These are phyloP conservation scores for Perizoma flavofasciatum DNA, from an alignment of 2,888 invertebrate genomes.

Conservation along the genomic window DNA sequence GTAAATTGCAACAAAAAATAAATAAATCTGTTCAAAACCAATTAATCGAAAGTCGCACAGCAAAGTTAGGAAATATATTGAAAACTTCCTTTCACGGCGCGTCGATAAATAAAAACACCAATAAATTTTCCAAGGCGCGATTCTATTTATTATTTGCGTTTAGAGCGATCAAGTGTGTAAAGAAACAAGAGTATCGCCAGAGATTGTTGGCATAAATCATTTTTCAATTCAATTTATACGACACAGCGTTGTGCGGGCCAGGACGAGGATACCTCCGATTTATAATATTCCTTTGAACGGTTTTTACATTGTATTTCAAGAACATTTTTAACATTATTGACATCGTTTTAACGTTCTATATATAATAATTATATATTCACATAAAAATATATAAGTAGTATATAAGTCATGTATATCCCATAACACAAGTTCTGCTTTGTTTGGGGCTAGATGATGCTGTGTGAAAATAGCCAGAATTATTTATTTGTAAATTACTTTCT, in stretches of 20 bases:
- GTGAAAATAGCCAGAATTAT: too few relatives aligned
- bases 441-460: too few relatives aligned
- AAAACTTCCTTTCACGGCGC: constrained; percentile 49
- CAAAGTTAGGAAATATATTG: constrained; percentile 45
- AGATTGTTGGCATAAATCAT: constrained; percentile 79
- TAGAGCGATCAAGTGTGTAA: constrained; percentile 68
- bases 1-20: constrained; percentile 37
- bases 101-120: constrained; percentile 51
- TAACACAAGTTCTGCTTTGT: too few relatives aligned
- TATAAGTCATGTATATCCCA: too few relatives aligned
- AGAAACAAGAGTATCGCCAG: constrained; percentile 67
- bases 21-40: constrained; percentile 41
- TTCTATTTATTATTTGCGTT: constrained; percentile 68
- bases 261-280: constrained; percentile 38
- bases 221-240: constrained; percentile 81
- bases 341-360: constrained; percentile 9
- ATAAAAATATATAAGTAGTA: too few relatives aligned
- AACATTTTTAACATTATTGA: constrained; percentile 11
- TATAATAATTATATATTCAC: background rate
- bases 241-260: constrained; percentile 62
- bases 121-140: constrained; percentile 59
- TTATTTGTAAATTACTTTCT: too few relatives aligned
- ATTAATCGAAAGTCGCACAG: constrained; percentile 45
- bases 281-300: constrained; percentile 38
- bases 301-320: constrained; percentile 12